Conservation (phyloP, 2,888 invertebrate genomes). For the Drosophila imparisetae region DNA sequence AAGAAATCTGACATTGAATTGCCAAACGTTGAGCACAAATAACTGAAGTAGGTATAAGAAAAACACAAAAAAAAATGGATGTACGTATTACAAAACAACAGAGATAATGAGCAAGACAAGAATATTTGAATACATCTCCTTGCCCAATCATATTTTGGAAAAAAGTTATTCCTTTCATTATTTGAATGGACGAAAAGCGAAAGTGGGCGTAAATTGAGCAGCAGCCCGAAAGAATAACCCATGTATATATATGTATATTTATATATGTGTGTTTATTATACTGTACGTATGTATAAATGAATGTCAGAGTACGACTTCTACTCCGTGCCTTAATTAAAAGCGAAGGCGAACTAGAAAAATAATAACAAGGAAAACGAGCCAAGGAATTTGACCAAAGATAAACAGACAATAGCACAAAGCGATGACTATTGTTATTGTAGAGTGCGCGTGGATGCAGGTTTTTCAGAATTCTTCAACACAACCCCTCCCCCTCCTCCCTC, state of each 20-base stretch:
- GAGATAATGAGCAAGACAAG: constrained; percentile 26
- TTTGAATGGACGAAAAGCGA: constrained; percentile 41
- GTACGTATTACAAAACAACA: neutral
- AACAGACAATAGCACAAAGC: constrained; percentile 71
- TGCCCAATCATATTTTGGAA: constrained; percentile 42
- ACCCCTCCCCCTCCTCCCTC: neutral
- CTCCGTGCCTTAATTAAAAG: constrained; percentile 71
- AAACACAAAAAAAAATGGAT: neutral
- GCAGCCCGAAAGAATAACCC: neutral
- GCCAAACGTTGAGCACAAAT: constrained; percentile 13
- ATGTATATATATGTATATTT: neutral
- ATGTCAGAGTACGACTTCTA: constrained; percentile 18
- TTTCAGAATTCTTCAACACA: constrained; percentile 51
- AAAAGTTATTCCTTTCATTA: constrained; percentile 60
- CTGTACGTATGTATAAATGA: neutral
- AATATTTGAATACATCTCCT: constrained; percentile 54
- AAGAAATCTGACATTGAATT: constrained; percentile 36
- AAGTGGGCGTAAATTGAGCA: constrained; percentile 26
- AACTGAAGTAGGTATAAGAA: constrained; percentile 18
- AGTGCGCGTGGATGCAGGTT: constrained; percentile 54
- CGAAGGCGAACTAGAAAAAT: constrained; percentile 53
- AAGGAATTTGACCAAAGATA: constrained; percentile 70
- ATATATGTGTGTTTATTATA: neutral
- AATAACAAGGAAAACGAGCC: constrained; percentile 64
- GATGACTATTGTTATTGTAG: constrained; percentile 65